Percentiles rank a stretch among this genome's conserved stretches.
Evolutionary conservation across 2,113 vertebrate genomes (phyloP).

Genomic region (Seriola dumerili): DNA sequence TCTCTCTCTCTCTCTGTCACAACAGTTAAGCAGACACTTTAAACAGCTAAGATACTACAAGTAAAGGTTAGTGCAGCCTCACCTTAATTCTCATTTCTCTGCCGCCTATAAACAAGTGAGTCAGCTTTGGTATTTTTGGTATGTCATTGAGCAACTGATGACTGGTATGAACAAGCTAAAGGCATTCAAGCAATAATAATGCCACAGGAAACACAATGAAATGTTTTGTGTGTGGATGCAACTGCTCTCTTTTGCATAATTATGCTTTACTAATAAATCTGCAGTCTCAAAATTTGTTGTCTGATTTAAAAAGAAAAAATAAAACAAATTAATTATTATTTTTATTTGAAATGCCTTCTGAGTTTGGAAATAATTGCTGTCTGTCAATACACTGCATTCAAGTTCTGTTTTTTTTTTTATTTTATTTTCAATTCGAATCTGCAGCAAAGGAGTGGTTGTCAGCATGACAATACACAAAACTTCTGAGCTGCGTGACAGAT

Average conservation of each 20-base stretch:
- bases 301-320: background rate
- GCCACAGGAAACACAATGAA: constrained; percentile 2
- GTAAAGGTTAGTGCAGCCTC: constrained; percentile 4
- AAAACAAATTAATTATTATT: background rate
- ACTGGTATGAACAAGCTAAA: constrained; percentile 55
- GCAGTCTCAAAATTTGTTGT: background rate
- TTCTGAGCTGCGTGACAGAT: background rate
- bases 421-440: background rate
- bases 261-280: background rate
- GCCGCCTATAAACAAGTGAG: constrained; percentile 9
- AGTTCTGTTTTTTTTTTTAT: no score
- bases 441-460: background rate
- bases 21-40: background rate
- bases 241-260: background rate
- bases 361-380: background rate
- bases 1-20: background rate
- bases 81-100: constrained; percentile 19
- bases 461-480: background rate
- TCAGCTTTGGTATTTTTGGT: constrained; percentile 39
- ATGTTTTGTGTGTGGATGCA: background rate
- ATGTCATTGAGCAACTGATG: constrained; percentile 50
- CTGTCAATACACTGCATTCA: background rate
- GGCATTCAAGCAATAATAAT: constrained; percentile 1
- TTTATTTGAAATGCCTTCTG: no score
- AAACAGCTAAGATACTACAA: background rate